Base-by-base conservation (phyloP, 2,888 invertebrate species). In the Microctonus hyperodae region DNA sequence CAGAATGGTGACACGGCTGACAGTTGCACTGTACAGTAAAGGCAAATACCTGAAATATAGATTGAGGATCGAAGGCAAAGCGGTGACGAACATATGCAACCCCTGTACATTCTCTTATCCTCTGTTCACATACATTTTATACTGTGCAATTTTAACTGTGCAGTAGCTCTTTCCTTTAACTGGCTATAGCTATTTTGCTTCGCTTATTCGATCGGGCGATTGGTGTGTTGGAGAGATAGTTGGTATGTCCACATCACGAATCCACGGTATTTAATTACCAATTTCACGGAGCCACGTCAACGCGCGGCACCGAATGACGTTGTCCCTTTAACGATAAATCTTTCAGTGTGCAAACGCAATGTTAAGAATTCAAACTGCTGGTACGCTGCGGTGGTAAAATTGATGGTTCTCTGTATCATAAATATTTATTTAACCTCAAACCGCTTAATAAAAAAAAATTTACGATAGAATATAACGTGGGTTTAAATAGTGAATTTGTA, bases 221-320 rank as follows among this genome's bases (percentile, higher is more conserved):
- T 13, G 4, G 13, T 7, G n/a, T 37, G 37, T 37, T n/a, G n/a
- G 37, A 37, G 2, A 4, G 37, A n/a, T n/a, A 13, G 37, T n/a
- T n/a, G 37, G n/a, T n/a, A 37, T n/a, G 13, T n/a, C 13, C 37
- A 69, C 70, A 56, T 28, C 55, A 55, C 55, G 70, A 74, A 75
- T 73, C 69, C 74, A 72, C 67, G 65, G 63, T 67, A 75, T 78
- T 78, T 77, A 76, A 78, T 78, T 76, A 77, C 73, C 75, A 75
- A 75, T 76, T 75, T 76, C 73, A 72, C 73, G 60, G 73, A 71
- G 74, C 69, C 68, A 74, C 75, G 73, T 73, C 73, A 73, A 72
- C 70, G 69, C 20, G 37, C 53, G 33, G n/a, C 57, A 68, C 60
- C 50, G 62, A 44, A n/a, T 61, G 60, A 62, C 48, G 58, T 40